A percentile compares a stretch with the other conserved stretches of the same genome.
These are phyloP conservation scores for Alviniconcha marisindica DNA, from an alignment of 1,140 invertebrate species.

Conservation along the genomic window DNA sequence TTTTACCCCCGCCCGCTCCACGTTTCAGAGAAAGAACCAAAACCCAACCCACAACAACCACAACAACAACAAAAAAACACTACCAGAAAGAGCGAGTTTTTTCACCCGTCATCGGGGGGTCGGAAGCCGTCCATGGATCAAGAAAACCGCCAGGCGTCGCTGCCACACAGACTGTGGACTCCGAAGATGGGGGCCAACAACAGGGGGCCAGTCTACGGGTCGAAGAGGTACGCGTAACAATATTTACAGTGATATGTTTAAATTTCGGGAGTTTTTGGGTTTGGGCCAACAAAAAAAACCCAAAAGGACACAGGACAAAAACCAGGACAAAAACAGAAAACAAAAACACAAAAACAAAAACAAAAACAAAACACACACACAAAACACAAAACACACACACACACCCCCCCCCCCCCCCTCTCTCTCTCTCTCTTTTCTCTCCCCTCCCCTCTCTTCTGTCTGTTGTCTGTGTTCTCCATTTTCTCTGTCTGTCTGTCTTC, in stretches of 20 bases:
- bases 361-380: background rate
- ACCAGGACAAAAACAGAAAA: background rate
- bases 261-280: too few relatives aligned
- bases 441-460: too few relatives aligned
- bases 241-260: too few relatives aligned
- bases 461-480: too few relatives aligned
- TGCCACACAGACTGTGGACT: conserved; percentile 31
- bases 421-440: too few relatives aligned
- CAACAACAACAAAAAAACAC: background rate
- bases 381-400: too few relatives aligned
- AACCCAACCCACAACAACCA: background rate
- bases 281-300: too few relatives aligned
- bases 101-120: background rate
- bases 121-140: background rate
- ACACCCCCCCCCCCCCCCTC: too few relatives aligned
- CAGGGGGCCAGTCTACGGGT: background rate
- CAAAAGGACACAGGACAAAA: background rate
- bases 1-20: too few relatives aligned
- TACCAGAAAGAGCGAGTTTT: background rate
- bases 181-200: background rate
- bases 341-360: background rate
- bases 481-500: too few relatives aligned
- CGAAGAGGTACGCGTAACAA: conserved; percentile 28
- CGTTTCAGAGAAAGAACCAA: too few relatives aligned
- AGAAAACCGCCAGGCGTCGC: conserved; percentile 27